Base-by-base conservation (phyloP, 1,140 invertebrate species). In the Tetramorium alpestre region DNA sequence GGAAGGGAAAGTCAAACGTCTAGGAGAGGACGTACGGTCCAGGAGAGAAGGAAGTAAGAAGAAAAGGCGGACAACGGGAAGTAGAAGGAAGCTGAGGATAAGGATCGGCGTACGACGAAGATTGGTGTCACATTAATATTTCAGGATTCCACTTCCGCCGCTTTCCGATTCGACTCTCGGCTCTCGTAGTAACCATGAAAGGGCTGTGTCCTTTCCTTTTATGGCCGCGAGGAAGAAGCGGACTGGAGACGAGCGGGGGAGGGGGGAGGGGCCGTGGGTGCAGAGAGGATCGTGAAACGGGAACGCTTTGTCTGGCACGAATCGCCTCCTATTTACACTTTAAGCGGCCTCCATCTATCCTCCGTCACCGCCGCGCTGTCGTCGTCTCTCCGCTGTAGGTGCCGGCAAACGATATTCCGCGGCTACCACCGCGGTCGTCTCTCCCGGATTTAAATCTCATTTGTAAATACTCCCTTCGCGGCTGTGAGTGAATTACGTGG, bases 301-400 rank as follows among this genome's bases (percentile, higher is more conserved):
- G 88, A 70, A 85, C 69, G 89, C 92, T 93, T 93, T 93, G 91
- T 92, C 90, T 92, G 88, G 73, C 87, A 88, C 86, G 90, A 89
- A 88, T 91, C 89, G 87, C 73, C 88, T 92, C 88, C 86, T 92
- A 93, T 93, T 94, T 93, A 93, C 92, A 93, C 92, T 93, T 92
- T 88, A 89, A 93, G 89, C 90, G 89, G 44, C 81, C 85, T 84
- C 87, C 70, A 90, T 93, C 69, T 86, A 88, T 82, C 51, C 64
- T 82, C 51, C 60, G 67, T 56, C 41, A 10, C n/a, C 67, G 60
- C 41, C 49, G 41, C 49, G 16, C 47, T 16, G 22, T 38, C 44
- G 22, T 38, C 44, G 49, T 49, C 44, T 65, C 49, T 72, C 78
- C n/a, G 33, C 73, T 70, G 33, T 33, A 86, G 49, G 81, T 81